Base-by-base conservation (phyloP, 2,797 vertebrate genomes). In the Micromesistius poutassou region DNA sequence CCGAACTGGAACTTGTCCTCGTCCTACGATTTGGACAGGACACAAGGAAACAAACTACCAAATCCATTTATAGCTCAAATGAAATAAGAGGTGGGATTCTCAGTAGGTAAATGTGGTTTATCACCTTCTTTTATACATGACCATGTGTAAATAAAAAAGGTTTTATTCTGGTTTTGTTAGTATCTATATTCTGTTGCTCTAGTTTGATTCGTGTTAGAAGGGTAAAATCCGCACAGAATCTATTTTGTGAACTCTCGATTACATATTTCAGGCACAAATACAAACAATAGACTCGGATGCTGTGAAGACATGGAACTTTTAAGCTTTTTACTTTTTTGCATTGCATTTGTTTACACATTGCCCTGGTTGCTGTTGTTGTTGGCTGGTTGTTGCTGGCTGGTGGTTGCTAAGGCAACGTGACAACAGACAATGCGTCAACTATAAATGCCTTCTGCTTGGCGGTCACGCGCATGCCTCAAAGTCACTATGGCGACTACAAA, bases 1-100 rank as follows among this genome's bases (percentile, higher is more conserved):
- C 98, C 98, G 77, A 98, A 97, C 93, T 98, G 97, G 94, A 97
- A 98, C 94, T 96, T 96, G 92, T 99, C 98, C 0, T 96, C 94
- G 74, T 98, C 96, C 98, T 99, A 90, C 74, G 13, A 13, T 8
- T 1, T 1, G 8, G 28, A 76, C 38, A 72, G 19, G 19, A 10
- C 35, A 16, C 12, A 19, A n/a, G 50, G 33, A 35, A 62, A n/a
- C n/a, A 62, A 62, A 62, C 50, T 22, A n/a, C 7, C 0, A 4
- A 62, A 16, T 62, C 25, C n/a, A 40, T 40, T 38, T 19, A 22
- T 4, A 74, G 13, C 16, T 14, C 28, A 10, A 40, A 22, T 55
- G 16, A 55, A 16, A 30, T 74, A 30, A 42, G 28, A 9, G 30
- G n/a, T 14, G 3, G 9, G 5, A 2, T 50, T 50, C 46, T 19